Evolutionary conservation across 2,113 vertebrate genomes (phyloP).

Genomic region (Ondatra zibethicus): DNA sequence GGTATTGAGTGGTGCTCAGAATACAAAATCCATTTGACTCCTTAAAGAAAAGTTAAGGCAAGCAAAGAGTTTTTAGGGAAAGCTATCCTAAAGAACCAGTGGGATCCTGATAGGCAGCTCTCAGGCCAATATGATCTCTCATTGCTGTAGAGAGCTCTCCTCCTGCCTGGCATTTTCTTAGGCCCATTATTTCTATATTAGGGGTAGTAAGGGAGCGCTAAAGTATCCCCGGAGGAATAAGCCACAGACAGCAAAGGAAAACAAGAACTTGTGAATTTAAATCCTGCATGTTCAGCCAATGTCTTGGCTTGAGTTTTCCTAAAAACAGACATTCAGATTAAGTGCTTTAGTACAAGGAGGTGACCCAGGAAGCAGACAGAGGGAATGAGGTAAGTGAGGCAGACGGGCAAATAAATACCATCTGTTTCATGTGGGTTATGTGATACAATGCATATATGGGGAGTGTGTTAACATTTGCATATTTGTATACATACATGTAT

Average conservation of each 20-base stretch:
- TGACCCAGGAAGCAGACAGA: background rate
- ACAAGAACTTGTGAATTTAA: slow-evolving; percentile 24
- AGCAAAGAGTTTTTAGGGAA: background rate
- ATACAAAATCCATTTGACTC: background rate
- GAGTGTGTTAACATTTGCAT: background rate
- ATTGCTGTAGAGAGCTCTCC: background rate
- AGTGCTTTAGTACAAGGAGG: background rate
- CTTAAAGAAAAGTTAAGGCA: background rate
- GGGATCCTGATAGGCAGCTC: background rate
- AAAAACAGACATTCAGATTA: slow-evolving; percentile 20
- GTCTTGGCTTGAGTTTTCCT: slow-evolving; percentile 38
- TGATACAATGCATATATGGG: background rate
- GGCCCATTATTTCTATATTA: slow-evolving; percentile 47
- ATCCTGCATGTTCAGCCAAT: background rate
- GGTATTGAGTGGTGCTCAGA: slow-evolving; percentile 9
- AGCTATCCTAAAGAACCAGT: background rate
- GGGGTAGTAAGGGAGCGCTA: background rate
- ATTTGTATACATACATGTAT: background rate
- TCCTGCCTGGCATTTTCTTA: slow-evolving; percentile 5
- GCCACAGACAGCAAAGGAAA: slow-evolving; percentile 49
- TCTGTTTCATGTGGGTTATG: background rate
- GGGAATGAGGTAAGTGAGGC: background rate
- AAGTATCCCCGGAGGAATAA: background rate
- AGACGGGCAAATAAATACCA: background rate
- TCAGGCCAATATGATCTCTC: background rate